Evolutionary conservation across 2,888 invertebrate genomes (phyloP).

Genomic region (Merodon equestris): DNA sequence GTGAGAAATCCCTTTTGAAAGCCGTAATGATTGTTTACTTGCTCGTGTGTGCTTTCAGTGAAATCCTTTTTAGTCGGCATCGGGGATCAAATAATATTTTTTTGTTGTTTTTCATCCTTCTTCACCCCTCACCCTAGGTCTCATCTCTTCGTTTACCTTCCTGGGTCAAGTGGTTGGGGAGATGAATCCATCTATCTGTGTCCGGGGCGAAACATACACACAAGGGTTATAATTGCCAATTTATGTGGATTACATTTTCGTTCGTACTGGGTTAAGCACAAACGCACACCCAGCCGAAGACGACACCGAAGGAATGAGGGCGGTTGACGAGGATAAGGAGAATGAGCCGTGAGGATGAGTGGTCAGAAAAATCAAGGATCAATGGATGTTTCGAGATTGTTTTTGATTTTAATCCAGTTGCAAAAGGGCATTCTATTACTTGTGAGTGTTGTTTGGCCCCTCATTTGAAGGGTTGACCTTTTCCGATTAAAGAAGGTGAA

Average conservation of each 20-base stretch:
- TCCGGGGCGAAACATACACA: conserved; percentile 14
- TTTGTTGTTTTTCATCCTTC: conserved; percentile 53
- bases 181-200: conserved; percentile 38
- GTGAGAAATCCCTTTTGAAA: conserved; percentile 56
- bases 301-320: conserved; percentile 7
- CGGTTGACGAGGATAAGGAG: neutral
- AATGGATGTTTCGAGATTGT: conserved; percentile 59
- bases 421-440: conserved; percentile 27
- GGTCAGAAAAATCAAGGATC: conserved; percentile 56
- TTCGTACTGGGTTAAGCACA: neutral
- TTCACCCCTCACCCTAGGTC: no score
- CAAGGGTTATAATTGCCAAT: conserved; percentile 68
- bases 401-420: conserved; percentile 66
- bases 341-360: neutral
- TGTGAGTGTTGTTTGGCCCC: conserved; percentile 46
- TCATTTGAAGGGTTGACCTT: conserved; percentile 56
- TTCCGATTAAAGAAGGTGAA: conserved; percentile 16
- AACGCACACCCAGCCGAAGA: conserved; percentile 4
- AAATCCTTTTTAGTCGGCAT: conserved; percentile 50
- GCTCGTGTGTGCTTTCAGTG: conserved; percentile 41
- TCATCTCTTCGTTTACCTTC: conserved; percentile 38
- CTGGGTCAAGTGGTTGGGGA: conserved; percentile 58
- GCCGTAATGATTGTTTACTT: conserved; percentile 65
- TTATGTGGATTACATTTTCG: conserved; percentile 63
- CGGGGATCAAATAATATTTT: conserved; percentile 61